Base-by-base conservation (phyloP, 2,113 vertebrate genomes). In the Rynchops niger region DNA sequence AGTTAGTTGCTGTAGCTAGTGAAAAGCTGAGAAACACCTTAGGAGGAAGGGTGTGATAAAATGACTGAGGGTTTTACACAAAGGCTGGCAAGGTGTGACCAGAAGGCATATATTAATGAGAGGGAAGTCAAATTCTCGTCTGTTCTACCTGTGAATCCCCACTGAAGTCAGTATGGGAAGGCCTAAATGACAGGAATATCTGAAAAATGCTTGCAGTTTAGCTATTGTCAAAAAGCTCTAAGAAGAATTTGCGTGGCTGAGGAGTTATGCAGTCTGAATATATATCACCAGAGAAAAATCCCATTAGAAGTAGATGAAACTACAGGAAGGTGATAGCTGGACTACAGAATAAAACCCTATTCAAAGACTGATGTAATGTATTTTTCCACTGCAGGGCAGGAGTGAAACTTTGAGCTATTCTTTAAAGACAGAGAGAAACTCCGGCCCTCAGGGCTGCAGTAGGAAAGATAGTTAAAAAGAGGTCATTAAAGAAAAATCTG, bases 401-500 rank as follows among this genome's bases (percentile, higher is more conserved):
- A 94, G 34, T 80, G 71, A 93, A 96, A 88, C 73, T 79, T 93
- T 0, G 0, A 95, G 86, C 34, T 96, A 70, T 81, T 95, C 50
- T 93, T 88, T 80, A 85, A 95, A 94, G 62, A 86, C 38, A 80
- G 38, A 70, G 93, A 80, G 91, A 93, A 95, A 71, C 67, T 83
- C 59, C 0, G 8, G 34, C 71, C 95, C 92, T 84, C 62, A 49
- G 52, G 84, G 90, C 30, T 90, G 63, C 47, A 78, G 73, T 38
- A 67, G 67, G 43, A 83, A 91, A 82, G 53, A 87, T 12, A 66
- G 88, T 87, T 86, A 5, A 18, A 81, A 93, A 88, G 84, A 82
- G 43, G 62, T 86, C 76, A 82, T 95, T 90, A 95, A 94, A 95
- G 73, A 87, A 86, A 93, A 91, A 86, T 83, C 38, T 47, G 40